A percentile compares a stretch with the other conserved stretches of the same genome.
phyloP scores from a whole-genome alignment of 1,140 invertebrate genomes.

The Chlorops oryzae region DNA sequence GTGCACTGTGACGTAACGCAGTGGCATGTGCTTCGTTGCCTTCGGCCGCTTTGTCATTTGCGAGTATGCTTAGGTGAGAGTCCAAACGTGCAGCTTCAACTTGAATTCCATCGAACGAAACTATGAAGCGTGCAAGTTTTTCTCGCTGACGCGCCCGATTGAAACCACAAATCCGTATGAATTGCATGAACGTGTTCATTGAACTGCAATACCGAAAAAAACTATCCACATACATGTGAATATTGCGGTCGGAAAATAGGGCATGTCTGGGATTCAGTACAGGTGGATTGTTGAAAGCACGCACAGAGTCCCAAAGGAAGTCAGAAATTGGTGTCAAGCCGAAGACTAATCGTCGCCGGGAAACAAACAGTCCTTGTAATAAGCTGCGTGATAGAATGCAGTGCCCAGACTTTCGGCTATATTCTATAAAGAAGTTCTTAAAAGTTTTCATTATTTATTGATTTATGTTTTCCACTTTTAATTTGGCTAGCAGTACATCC shows the following conservation, averaged over 20 bases:
- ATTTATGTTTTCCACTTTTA: not conserved
- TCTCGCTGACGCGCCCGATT: slow-evolving; percentile 91
- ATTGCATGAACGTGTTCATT: slow-evolving; percentile 75
- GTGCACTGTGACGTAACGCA: slow-evolving; percentile 65
- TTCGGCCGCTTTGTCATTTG: slow-evolving; percentile 36
- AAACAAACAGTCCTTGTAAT: slow-evolving; percentile 74
- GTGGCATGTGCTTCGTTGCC: slow-evolving; percentile 38
- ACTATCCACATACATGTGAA: slow-evolving; percentile 68
- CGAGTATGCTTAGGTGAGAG: slow-evolving; percentile 64
- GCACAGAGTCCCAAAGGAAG: slow-evolving; percentile 76
- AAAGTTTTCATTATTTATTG: slow-evolving; percentile 19
- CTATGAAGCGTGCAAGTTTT: slow-evolving; percentile 83
- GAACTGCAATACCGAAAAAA: slow-evolving; percentile 74
- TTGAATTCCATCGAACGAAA: slow-evolving; percentile 80
- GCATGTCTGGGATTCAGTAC: slow-evolving; percentile 65
- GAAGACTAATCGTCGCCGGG: slow-evolving; percentile 49
- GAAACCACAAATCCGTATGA: slow-evolving; percentile 89
- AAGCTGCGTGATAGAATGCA: slow-evolving; percentile 93
- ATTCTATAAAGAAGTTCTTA: slow-evolving; percentile 92
- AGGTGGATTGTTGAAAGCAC: slow-evolving; percentile 82
- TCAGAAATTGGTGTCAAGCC: slow-evolving; percentile 63
- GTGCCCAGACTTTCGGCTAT: slow-evolving; percentile 75
- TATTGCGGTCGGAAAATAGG: slow-evolving; percentile 54
- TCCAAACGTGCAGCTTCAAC: slow-evolving; percentile 93
- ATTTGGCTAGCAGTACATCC: not conserved